Evolutionary conservation across 1,140 invertebrate genomes (phyloP), one percentile per base, ranked within the genome.

Genomic region (Rhynchophorus ferrugineus): DNA sequence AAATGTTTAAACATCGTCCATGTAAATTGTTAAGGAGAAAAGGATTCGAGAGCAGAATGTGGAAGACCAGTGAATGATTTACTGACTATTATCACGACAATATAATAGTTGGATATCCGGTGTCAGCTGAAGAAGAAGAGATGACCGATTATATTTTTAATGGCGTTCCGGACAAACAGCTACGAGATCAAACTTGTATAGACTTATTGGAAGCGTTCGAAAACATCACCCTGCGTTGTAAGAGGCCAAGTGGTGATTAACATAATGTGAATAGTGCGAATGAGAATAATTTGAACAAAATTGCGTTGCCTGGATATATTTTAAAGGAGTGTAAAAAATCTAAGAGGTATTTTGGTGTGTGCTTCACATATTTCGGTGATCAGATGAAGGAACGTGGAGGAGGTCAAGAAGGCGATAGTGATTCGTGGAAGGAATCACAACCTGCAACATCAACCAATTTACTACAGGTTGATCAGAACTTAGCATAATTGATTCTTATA

Each of bases 61-160:
- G 37, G 37, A 38, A 38, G 13, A 18, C 16, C 2, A 37, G 21
- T 9, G 60, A 66, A 20, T 29, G 39, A 8, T 66, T 65, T 43
- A 16, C 51, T 3, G 48, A 56, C 11, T 65, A 66, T 39, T 61
- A 41, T 19, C 59, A 61, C 14, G 62, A 60, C 3, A 66, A 67
- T 33, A 35, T 65, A n/a, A 53, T 63, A 3, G 36, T 64, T 3
- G 62, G 47, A 8, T 63, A 65, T 21, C 29, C 53, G 33, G 44
- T 63, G 9, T 46, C 51, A 13, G 44, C 65, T 2, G 34, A 47
- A 1, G n/a, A n/a, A n/a, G 36, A 44, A 1, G 62, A 64, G 6
- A 37, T 62, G 19, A 54, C 65, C 2, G 59, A 64, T 22, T 63
- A 66, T 16, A n/a, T 64, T 1, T 55, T 65, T 11, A 64, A 68